Evolutionary conservation across 2,888 invertebrate species (phyloP).

Genomic region (Chouioia cunea): DNA sequence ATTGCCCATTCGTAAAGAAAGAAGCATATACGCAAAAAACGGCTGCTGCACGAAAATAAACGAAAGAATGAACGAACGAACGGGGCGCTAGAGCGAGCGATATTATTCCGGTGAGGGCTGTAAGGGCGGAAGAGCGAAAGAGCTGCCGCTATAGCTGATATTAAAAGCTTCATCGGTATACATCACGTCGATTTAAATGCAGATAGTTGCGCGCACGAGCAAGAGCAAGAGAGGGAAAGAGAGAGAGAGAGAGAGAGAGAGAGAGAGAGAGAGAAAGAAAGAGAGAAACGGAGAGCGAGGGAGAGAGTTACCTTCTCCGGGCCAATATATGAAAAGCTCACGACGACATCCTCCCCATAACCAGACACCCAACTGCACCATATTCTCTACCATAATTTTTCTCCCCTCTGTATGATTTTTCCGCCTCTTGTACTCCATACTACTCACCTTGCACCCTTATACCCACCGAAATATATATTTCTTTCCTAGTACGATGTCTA

Average conservation of each 20-base stretch:
- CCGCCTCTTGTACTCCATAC: not conserved
- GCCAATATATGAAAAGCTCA: slow-evolving; percentile 42
- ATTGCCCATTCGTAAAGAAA: slow-evolving; percentile 15
- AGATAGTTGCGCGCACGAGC: slow-evolving; percentile 35
- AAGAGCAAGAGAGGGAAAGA: slow-evolving; percentile 4
- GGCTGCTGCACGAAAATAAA: not conserved
- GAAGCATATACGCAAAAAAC: slow-evolving; percentile 5
- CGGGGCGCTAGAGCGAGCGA: slow-evolving; percentile 9
- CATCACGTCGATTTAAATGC: slow-evolving; percentile 50
- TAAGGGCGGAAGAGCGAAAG: slow-evolving; percentile 22
- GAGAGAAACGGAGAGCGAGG: not conserved
- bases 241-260: not conserved
- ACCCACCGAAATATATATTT: slow-evolving; percentile 9
- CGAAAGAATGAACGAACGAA: not conserved
- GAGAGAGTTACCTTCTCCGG: not conserved
- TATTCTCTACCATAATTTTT: slow-evolving; percentile 33
- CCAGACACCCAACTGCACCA: slow-evolving; percentile 10
- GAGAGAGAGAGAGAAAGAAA: slow-evolving; percentile 2
- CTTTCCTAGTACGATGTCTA: slow-evolving; percentile 3
- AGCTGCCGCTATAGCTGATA: slow-evolving; percentile 36
- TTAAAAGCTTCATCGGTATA: slow-evolving; percentile 53
- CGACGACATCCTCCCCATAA: slow-evolving; percentile 23
- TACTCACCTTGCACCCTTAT: not conserved
- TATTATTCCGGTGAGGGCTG: slow-evolving; percentile 42
- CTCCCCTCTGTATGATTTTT: slow-evolving; percentile 10